A percentile compares a stretch with the other conserved stretches of the same genome.
Conservation (phyloP, 2,797 vertebrate genomes). For the Artibeus jamaicensis region DNA sequence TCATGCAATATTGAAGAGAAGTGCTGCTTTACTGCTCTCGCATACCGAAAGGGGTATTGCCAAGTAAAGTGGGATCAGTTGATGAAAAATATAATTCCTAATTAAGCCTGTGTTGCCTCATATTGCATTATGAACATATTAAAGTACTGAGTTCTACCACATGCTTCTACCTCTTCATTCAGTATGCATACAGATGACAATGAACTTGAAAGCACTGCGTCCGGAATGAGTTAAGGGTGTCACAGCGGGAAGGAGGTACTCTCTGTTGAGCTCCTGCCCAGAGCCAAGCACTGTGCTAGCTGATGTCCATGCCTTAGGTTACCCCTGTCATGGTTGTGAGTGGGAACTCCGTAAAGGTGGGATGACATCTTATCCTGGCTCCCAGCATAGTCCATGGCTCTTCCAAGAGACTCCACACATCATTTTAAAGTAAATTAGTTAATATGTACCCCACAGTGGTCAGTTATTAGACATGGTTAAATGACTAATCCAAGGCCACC, state of each 20-base stretch:
- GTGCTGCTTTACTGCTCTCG: slow-evolving; percentile 61
- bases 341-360: neutral
- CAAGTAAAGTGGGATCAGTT: slow-evolving; percentile 73
- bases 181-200: neutral
- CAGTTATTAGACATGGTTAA: neutral
- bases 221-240: neutral
- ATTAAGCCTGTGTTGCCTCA: slow-evolving; percentile 59
- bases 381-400: neutral
- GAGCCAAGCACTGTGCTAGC: neutral
- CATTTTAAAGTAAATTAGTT: neutral
- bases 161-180: neutral
- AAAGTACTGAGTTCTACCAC: neutral
- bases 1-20: slow-evolving; percentile 71
- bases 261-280: neutral
- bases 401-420: neutral
- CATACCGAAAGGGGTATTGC: slow-evolving; percentile 61
- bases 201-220: neutral
- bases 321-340: neutral
- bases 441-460: neutral
- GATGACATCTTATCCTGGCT: neutral
- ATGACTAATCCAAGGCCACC: neutral
- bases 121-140: slow-evolving; percentile 64
- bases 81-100: slow-evolving; percentile 72
- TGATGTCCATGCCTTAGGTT: neutral
- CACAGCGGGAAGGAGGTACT: neutral